Conservation (phyloP, 2,113 vertebrate species). For the Platysteira castanea region DNA sequence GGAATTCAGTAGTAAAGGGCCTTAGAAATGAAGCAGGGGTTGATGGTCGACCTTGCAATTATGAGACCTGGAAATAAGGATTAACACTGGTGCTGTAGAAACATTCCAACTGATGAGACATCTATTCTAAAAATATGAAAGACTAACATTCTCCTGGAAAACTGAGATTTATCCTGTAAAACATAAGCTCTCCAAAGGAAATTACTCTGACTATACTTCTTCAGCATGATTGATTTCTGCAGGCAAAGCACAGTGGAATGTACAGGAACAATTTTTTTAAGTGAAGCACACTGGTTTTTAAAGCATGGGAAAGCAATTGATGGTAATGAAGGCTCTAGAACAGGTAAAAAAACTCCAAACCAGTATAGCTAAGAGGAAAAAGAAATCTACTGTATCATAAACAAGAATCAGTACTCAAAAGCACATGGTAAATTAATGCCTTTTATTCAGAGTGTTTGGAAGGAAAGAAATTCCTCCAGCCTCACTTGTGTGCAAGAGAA, state of each 20-base stretch:
- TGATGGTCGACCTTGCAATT: not conserved
- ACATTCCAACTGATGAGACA: not conserved
- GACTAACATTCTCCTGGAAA: not conserved
- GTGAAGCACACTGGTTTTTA: not conserved
- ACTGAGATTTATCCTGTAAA: not conserved
- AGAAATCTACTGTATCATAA: not conserved
- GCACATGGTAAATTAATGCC: not conserved
- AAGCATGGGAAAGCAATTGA: not conserved
- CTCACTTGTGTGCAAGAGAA: not conserved
- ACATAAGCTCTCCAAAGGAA: not conserved
- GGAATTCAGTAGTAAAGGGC: not conserved
- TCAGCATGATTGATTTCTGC: not conserved
- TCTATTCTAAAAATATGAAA: not conserved
- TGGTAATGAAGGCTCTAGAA: not conserved
- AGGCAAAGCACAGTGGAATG: not conserved
- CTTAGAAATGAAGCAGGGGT: not conserved
- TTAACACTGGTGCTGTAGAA: not conserved
- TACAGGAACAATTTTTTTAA: not conserved
- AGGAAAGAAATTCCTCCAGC: not conserved
- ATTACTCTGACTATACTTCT: not conserved
- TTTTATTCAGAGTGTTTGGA: not conserved
- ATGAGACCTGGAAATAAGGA: not conserved
- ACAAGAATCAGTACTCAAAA: not conserved
- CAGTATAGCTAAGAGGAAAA: not conserved
- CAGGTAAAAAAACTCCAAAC: rapidly evolving